Conservation (phyloP, 2,888 invertebrate genomes). For the Melanostoma scalare region DNA sequence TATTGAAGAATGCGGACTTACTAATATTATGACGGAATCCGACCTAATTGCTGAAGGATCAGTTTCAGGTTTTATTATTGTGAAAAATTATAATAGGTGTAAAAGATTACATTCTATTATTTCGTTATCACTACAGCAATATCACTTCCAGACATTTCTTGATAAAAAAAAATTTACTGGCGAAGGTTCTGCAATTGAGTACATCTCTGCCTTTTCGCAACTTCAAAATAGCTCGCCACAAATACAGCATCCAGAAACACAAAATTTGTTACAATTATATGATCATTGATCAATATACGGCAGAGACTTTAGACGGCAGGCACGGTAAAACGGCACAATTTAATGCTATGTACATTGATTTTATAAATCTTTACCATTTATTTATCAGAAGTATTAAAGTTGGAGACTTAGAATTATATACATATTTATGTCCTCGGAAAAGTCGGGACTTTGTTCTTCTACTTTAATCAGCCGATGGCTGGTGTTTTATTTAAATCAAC, state of each 20-base stretch:
- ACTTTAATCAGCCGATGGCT: slow-evolving; percentile 2
- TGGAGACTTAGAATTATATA: slow-evolving; percentile 1
- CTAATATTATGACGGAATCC: neutral
- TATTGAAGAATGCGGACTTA: slow-evolving; percentile 66
- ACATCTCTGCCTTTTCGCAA: neutral
- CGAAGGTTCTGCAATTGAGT: neutral
- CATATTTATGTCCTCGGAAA: neutral
- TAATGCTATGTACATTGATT: neutral
- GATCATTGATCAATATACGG: slow-evolving; percentile 1
- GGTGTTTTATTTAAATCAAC: neutral
- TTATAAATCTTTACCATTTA: neutral
- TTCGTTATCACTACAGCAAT: neutral
- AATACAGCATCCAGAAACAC: neutral
- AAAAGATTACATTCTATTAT: neutral
- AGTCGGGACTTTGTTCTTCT: neutral
- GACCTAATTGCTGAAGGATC: neutral
- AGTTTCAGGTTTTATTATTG: neutral
- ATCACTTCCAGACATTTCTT: neutral
- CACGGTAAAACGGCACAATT: neutral
- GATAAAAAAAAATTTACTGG: neutral
- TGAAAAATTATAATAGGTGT: neutral
- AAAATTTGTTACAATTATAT: neutral
- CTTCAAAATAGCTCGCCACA: neutral
- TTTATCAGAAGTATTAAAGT: neutral
- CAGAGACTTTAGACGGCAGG: neutral